phyloP scores from a whole-genome alignment of 2,113 vertebrate genomes.

The Psammodynastes pulverulentus region DNA sequence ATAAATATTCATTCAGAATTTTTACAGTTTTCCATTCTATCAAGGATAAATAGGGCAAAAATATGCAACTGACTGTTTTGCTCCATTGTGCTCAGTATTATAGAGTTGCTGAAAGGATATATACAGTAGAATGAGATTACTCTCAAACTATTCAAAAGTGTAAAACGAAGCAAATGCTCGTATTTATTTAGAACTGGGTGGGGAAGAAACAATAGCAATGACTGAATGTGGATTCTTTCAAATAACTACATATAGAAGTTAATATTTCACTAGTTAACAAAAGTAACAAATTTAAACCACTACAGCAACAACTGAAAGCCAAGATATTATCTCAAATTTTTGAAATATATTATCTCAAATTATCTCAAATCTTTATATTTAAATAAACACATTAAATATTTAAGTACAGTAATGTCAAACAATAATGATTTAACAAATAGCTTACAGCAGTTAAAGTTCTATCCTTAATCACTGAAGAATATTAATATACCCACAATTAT shows the following conservation, averaged over 20 bases:
- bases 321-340: background rate
- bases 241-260: background rate
- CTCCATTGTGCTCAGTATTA: background rate
- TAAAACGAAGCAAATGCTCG: background rate
- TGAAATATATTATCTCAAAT: background rate
- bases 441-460: background rate
- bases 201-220: background rate
- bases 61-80: background rate
- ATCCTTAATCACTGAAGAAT: background rate
- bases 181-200: background rate
- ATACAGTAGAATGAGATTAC: background rate
- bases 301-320: background rate
- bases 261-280: background rate
- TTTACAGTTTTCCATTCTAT: background rate
- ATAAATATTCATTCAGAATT: background rate
- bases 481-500: background rate
- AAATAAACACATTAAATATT: background rate
- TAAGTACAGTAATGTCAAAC: background rate
- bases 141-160: background rate
- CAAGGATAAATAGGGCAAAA: background rate
- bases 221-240: background rate
- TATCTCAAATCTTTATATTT: background rate
- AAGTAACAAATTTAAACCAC: background rate
- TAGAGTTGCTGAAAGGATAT: background rate
- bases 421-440: background rate